Conservation (phyloP, 2,797 vertebrate species). For the Myotis pilosus region DNA sequence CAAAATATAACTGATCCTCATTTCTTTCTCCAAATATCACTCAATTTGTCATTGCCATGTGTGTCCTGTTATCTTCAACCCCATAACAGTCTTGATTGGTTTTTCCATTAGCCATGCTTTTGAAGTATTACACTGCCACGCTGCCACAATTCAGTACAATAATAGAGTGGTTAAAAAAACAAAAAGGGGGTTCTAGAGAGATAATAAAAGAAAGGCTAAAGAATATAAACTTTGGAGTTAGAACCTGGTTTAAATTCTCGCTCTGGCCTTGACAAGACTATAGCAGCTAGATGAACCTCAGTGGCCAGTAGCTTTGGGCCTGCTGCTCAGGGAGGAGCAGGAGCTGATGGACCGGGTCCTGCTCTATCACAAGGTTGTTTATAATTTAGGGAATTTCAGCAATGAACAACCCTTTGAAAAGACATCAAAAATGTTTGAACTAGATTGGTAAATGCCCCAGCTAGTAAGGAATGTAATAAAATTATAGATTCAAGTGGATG, state of each 20-base stretch:
- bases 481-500: conserved; percentile 88
- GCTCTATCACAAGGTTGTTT: background rate
- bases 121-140: background rate
- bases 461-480: conserved; percentile 18
- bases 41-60: background rate
- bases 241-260: background rate
- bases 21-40: background rate
- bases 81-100: background rate
- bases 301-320: background rate
- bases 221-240: background rate
- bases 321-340: background rate
- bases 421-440: background rate
- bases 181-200: background rate
- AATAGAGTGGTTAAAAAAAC: background rate
- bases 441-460: background rate
- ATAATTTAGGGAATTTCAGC: background rate
- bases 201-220: background rate
- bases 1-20: background rate
- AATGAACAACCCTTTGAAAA: background rate
- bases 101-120: background rate
- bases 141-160: background rate
- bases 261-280: background rate
- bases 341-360: background rate
- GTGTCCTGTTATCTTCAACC: background rate
- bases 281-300: background rate